phyloP scores from a whole-genome alignment of 2,797 vertebrate species.

The Enteromius paludinosus region DNA sequence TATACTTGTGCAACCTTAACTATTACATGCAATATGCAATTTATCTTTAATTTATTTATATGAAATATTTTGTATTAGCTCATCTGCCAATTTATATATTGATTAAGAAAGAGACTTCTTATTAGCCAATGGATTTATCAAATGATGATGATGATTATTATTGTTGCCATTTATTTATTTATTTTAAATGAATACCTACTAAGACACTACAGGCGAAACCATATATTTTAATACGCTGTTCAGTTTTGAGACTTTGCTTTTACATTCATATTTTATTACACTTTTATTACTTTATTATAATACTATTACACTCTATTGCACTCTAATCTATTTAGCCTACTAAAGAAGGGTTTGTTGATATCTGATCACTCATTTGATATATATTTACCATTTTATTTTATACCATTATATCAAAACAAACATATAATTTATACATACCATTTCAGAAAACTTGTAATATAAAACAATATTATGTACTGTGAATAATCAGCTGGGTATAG shows the following conservation, averaged over 20 bases:
- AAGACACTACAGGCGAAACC: background rate
- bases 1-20: background rate
- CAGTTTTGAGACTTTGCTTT: too few species aligned
- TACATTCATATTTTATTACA: too few species aligned
- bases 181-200: background rate
- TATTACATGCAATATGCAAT: background rate
- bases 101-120: background rate
- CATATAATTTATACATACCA: background rate
- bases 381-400: background rate
- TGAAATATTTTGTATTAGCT: background rate
- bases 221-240: background rate
- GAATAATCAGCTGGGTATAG: background rate
- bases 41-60: background rate
- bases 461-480: too few species aligned
- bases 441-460: background rate
- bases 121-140: slow-evolving; percentile 1
- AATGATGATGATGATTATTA: background rate
- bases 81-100: background rate
- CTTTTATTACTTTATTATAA: too few species aligned
- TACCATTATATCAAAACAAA: background rate
- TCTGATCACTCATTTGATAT: background rate
- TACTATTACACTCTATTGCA: too few species aligned
- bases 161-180: background rate
- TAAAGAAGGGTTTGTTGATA: background rate
- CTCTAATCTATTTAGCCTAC: background rate